Conservation (phyloP, 2,888 invertebrate species). For the Drosophila meridiana region DNA sequence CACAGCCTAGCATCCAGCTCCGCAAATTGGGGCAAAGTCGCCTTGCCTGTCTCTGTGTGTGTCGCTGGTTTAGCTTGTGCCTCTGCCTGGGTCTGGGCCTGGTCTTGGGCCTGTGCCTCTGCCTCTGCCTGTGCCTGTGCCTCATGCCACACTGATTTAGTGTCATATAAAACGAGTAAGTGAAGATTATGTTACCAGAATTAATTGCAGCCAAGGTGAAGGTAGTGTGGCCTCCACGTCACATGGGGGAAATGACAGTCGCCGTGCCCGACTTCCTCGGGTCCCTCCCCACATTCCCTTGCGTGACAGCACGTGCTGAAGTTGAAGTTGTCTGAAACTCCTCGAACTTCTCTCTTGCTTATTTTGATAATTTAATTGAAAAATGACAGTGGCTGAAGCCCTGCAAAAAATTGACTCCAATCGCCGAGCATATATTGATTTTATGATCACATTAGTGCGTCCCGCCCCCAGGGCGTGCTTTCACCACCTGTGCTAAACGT, state of each 20-base stretch:
- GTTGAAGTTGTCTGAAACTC: conserved; percentile 38
- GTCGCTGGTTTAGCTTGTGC: not conserved
- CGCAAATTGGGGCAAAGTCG: conserved; percentile 22
- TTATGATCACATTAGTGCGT: conserved; percentile 35
- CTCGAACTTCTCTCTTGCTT: conserved; percentile 41
- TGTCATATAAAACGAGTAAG: conserved; percentile 80
- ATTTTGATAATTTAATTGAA: conserved; percentile 78
- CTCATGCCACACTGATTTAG: conserved; percentile 71
- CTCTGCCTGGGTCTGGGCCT: not conserved
- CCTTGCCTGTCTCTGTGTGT: not conserved
- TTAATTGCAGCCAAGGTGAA: conserved; percentile 80
- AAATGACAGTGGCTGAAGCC: conserved; percentile 70
- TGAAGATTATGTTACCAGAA: conserved; percentile 82
- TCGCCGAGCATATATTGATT: conserved; percentile 47
- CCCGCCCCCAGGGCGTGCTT: conserved; percentile 6
- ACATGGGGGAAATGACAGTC: conserved; percentile 20
- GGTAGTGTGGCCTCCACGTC: conserved; percentile 53
- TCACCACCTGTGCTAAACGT: conserved; percentile 37
- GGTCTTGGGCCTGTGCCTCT: not conserved
- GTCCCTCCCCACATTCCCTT: not conserved
- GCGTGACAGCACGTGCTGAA: conserved; percentile 75
- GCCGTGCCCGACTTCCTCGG: not conserved
- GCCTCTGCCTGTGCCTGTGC: conserved; percentile 6
- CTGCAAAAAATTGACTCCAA: conserved; percentile 57
- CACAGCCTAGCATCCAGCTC: conserved; percentile 19